Percentiles rank a stretch among this genome's conserved stretches.
Conservation (phyloP, 1,140 invertebrate species). For the Drosophila lacteicornis region DNA sequence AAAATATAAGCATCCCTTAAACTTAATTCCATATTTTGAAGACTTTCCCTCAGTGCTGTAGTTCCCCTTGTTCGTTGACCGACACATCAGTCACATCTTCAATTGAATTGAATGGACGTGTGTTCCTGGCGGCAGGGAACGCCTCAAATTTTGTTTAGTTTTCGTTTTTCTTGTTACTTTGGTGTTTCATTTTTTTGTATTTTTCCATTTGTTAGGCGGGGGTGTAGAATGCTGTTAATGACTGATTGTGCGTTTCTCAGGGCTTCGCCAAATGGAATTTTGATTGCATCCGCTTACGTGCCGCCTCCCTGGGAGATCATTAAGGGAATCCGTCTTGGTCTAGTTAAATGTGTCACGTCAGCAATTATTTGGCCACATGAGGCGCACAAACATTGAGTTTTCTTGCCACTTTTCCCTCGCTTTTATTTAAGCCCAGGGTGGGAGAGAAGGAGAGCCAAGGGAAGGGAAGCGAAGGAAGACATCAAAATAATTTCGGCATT, state of each 20-base stretch:
- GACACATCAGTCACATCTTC: constrained; percentile 55
- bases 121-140: constrained; percentile 25
- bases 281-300: constrained; percentile 83
- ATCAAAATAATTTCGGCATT: constrained; percentile 66
- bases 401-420: neutral
- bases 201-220: neutral
- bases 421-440: neutral
- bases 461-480: constrained; percentile 21
- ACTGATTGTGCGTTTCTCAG: constrained; percentile 79
- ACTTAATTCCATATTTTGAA: neutral
- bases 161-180: constrained; percentile 28
- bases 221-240: constrained; percentile 62
- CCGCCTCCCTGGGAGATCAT: constrained; percentile 48
- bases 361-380: constrained; percentile 64
- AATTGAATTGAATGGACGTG: constrained; percentile 59
- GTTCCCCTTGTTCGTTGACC: constrained; percentile 24
- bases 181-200: neutral
- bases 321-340: constrained; percentile 51
- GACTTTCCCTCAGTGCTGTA: constrained; percentile 4
- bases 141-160: constrained; percentile 55
- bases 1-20: neutral
- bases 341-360: constrained; percentile 64
- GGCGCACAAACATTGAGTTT: constrained; percentile 35
- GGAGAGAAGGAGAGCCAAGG: neutral
- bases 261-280: constrained; percentile 77